A percentile compares a stretch with the other conserved stretches of the same genome.
Conservation (phyloP, 2,113 vertebrate species). For the Saccopteryx leptura region DNA sequence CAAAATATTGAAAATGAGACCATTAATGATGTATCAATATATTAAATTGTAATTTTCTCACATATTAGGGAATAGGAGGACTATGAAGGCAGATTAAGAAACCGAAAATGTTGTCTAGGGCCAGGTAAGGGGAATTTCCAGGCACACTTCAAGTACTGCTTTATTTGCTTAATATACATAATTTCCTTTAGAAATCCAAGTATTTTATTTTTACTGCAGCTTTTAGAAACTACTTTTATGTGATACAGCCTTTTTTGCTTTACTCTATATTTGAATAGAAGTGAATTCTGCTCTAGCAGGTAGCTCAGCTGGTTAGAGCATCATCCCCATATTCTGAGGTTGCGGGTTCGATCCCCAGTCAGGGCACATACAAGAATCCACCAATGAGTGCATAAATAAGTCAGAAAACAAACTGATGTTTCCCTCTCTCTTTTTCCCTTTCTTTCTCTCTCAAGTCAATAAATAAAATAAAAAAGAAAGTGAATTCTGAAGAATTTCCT, state of each 20-base stretch:
- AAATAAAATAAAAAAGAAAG: neutral
- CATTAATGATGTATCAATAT: neutral
- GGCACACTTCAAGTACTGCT: neutral
- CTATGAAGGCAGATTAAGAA: neutral
- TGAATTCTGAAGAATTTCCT: neutral
- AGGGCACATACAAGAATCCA: too few species aligned
- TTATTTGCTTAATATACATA: neutral
- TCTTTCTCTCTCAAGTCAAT: too few species aligned
- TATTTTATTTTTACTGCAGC: neutral
- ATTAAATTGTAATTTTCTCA: neutral
- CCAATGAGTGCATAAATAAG: too few species aligned
- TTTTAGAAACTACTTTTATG: neutral
- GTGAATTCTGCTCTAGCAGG: neutral
- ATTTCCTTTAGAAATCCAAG: neutral
- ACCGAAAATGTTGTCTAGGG: neutral
- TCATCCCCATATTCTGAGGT: too few species aligned
- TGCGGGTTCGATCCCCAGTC: too few species aligned
- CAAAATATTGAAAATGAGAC: neutral
- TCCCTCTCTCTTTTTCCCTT: too few species aligned
- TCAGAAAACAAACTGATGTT: too few species aligned
- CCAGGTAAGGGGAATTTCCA: neutral
- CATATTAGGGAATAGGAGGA: neutral
- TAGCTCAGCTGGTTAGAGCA: too few species aligned
- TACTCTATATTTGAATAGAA: neutral
- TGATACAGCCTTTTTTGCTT: neutral